Conservation (phyloP, 2,113 vertebrate genomes). For the Rissa tridactyla region DNA sequence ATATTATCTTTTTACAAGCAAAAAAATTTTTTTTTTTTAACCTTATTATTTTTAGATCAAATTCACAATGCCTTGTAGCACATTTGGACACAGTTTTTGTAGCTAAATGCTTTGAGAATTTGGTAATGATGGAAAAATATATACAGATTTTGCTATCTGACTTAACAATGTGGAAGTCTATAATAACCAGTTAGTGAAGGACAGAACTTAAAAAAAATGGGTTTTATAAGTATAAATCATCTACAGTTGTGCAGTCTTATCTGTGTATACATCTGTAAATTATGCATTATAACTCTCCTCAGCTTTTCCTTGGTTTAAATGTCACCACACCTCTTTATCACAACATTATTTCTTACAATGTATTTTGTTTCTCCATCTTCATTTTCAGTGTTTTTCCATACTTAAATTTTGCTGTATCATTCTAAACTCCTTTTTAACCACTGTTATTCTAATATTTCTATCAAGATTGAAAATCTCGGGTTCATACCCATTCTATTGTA, state of each 20-base stretch:
- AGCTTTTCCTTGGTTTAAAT: neutral
- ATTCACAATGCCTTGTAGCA: neutral
- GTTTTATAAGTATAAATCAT: neutral
- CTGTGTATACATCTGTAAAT: neutral
- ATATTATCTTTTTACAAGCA: neutral
- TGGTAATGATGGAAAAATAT: neutral
- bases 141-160: neutral
- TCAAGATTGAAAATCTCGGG: neutral
- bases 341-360: neutral
- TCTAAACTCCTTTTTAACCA: neutral
- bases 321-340: neutral
- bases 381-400: neutral
- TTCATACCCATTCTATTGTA: neutral
- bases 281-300: neutral
- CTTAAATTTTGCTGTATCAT: neutral
- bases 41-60: neutral
- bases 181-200: neutral
- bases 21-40: neutral
- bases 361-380: neutral
- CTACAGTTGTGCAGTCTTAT: neutral
- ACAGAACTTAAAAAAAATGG: neutral
- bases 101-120: neutral
- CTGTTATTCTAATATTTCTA: neutral
- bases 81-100: neutral
- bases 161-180: neutral